Conservation (phyloP, 2,888 invertebrate species). For the Hydriomena furcata region DNA sequence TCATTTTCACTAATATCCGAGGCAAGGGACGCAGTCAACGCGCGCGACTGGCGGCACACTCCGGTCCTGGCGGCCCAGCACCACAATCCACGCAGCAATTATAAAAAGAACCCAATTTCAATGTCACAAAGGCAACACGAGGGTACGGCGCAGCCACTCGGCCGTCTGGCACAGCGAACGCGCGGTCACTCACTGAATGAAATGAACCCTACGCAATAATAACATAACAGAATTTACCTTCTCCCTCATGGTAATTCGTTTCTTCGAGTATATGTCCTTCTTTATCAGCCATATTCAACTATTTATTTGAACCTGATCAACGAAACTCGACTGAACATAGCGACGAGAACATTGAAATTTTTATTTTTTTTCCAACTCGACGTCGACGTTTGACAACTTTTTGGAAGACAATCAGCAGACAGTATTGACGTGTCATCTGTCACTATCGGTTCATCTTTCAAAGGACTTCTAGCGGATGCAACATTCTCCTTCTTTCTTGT, state of each 20-base stretch:
- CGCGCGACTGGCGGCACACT: slow-evolving; percentile 56
- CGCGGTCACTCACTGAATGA: slow-evolving; percentile 67
- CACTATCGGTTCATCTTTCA: no score
- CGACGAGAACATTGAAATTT: slow-evolving; percentile 75
- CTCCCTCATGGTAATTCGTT: slow-evolving; percentile 76
- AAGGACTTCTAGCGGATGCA: no score
- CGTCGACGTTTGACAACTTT: slow-evolving; percentile 54
- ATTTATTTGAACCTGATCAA: slow-evolving; percentile 57
- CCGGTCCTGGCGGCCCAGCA: slow-evolving; percentile 67
- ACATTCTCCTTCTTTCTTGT: no score
- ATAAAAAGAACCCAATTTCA: slow-evolving; percentile 82
- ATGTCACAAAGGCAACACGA: slow-evolving; percentile 81
- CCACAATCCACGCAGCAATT: slow-evolving; percentile 80
- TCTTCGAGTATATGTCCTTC: slow-evolving; percentile 80
- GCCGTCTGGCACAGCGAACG: slow-evolving; percentile 56
- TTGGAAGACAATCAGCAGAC: no score
- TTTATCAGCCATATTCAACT: slow-evolving; percentile 81
- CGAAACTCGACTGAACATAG: slow-evolving; percentile 81
- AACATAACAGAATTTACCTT: slow-evolving; percentile 80
- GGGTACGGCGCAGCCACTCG: slow-evolving; percentile 62
- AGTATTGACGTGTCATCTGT: no score
- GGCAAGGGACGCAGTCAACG: slow-evolving; percentile 55
- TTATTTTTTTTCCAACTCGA: slow-evolving; percentile 62
- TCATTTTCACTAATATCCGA: slow-evolving; percentile 62
- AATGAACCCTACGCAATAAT: slow-evolving; percentile 71